Evolutionary conservation across 2,888 invertebrate genomes (phyloP), one percentile per base, ranked within the genome.

Genomic region (Halocaridina rubra): DNA sequence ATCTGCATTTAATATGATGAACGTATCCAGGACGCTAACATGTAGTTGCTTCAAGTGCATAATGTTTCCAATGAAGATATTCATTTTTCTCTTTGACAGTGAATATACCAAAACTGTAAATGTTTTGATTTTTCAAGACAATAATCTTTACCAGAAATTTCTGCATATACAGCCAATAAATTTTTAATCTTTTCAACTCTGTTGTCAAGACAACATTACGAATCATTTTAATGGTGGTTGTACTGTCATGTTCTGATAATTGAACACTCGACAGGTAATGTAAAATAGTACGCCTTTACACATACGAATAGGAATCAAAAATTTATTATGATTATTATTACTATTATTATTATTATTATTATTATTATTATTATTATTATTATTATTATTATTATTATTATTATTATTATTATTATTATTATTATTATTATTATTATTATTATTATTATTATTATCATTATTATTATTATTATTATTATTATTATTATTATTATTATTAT

Each of bases 331-430:
- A n/a, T n/a, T n/a, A n/a, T n/a, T n/a, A n/a, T n/a, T n/a, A 72
- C 22, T 72, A 72, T 72, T 72, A 72, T 72, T 72, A 72, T 30
- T 24, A 16, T 30, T 72, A 72, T 72, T 30, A 72, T 72, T 72
- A 72, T 30, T 16, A 19, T 30, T 72, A 72, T 72, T 72, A 72
- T 72, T 72, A 72, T 72, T 72, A 33, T 3, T 24, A n/a, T 30
- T 72, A 33, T 72, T 33, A 72, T 29, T 72, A 72, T 22, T 24
- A 29, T 22, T 5, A 72, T 39, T 72, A 72, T 61, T 22, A 61
- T 19, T 8, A n/a, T 19, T 61, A 61, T 61, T 61, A 61, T 61
- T 61, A 61, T 19, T 16, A 7, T 19, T 61, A 61, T 61, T 61
- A 61, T 61, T n/a, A 61, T 61, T 8, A 16, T 7, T 61, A n/a